Evolutionary conservation across 2,797 vertebrate genomes (phyloP).

Genomic region (Macroramphosus scolopax): DNA sequence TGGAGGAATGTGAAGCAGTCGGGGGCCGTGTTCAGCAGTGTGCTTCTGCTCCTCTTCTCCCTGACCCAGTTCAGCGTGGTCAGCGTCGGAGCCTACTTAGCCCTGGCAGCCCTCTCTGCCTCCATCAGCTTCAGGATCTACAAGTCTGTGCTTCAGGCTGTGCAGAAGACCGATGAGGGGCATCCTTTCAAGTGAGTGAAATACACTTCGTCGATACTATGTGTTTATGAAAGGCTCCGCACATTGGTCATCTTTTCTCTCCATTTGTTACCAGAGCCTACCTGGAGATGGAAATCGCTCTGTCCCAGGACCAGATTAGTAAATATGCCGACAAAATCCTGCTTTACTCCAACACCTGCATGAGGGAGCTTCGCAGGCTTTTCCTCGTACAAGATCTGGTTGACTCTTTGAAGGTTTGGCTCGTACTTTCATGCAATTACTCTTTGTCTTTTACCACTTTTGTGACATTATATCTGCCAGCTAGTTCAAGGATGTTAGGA

Average conservation of each 20-base stretch:
- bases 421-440: no score
- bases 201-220: no score
- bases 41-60: conserved; percentile 95
- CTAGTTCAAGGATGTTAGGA: no score
- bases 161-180: conserved; percentile 98
- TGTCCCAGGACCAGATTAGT: conserved; percentile 97
- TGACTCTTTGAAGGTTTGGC: conserved; percentile 96
- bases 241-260: no score
- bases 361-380: conserved; percentile 94
- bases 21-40: conserved; percentile 90
- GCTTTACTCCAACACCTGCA: conserved; percentile 91
- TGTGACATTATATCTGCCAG: no score
- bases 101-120: conserved; percentile 92
- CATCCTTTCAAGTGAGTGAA: conserved; percentile 96
- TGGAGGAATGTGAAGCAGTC: conserved; percentile 98
- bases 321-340: conserved; percentile 97
- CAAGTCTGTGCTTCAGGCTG: conserved; percentile 97
- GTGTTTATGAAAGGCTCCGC: no score
- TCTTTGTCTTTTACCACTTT: conserved; percentile 11
- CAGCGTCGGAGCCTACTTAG: conserved; percentile 95
- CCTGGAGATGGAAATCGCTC: conserved; percentile 93
- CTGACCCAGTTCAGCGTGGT: conserved; percentile 99
- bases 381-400: conserved; percentile 98
- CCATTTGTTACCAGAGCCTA: conserved; percentile 90
- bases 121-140: conserved; percentile 99